Evolutionary conservation across 2,888 invertebrate species (phyloP).

Genomic region (Congeria kusceri): DNA sequence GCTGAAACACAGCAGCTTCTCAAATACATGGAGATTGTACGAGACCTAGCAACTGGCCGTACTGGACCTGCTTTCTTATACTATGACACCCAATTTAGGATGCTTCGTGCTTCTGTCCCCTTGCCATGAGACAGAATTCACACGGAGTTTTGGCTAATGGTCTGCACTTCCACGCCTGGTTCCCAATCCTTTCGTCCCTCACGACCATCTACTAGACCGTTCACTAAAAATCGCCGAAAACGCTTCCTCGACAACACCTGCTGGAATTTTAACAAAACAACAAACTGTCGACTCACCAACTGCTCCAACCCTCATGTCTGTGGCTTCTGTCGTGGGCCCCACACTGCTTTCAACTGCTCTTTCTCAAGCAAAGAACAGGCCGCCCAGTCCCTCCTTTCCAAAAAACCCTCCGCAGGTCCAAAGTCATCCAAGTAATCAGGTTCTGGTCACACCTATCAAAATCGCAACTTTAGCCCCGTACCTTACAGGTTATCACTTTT

Average conservation of each 20-base stretch:
- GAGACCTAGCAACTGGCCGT: slow-evolving; percentile 17
- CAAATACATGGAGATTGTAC: slow-evolving; percentile 30
- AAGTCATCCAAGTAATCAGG: background rate
- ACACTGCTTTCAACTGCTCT: slow-evolving; percentile 14
- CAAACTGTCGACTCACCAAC: background rate
- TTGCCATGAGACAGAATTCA: slow-evolving; percentile 17
- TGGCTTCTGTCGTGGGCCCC: slow-evolving; percentile 18
- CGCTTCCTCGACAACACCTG: slow-evolving; percentile 17
- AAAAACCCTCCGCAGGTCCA: background rate
- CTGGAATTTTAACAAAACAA: slow-evolving; percentile 21
- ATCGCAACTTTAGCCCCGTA: background rate
- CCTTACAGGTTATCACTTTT: background rate
- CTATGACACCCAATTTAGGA: slow-evolving; percentile 30
- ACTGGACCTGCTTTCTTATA: slow-evolving; percentile 9
- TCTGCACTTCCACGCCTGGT: background rate
- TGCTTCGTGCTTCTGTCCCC: slow-evolving; percentile 5
- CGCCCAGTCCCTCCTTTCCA: background rate
- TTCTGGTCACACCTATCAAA: background rate
- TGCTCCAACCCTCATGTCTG: slow-evolving; percentile 23
- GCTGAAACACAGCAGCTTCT: slow-evolving; percentile 17
- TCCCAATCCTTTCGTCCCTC: background rate
- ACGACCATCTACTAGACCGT: background rate
- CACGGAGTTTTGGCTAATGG: slow-evolving; percentile 33
- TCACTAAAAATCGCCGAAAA: background rate
- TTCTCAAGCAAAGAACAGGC: background rate